Evolutionary conservation across 2,113 vertebrate genomes (phyloP).

Genomic region (Sceloporus tristichus): DNA sequence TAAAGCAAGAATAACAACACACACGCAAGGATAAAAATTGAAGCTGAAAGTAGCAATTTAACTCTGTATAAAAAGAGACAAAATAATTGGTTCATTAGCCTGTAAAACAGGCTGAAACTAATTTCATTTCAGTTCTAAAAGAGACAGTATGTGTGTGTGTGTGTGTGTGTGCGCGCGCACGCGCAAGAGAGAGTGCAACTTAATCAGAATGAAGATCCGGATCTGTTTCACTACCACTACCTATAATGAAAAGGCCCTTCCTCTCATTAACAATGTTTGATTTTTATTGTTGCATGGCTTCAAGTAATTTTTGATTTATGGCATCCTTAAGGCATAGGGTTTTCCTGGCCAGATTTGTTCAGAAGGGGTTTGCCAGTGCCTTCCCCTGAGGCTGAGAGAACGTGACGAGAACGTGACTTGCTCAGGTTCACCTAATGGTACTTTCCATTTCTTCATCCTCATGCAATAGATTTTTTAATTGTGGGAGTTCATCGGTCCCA

Average conservation of each 20-base stretch:
- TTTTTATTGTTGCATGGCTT: background rate
- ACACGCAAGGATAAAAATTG: background rate
- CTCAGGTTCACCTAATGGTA: no score
- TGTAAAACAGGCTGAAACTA: background rate
- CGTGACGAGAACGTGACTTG: no score
- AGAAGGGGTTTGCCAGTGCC: no score
- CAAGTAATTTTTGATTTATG: no score
- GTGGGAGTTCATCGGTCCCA: no score
- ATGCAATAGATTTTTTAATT: no score
- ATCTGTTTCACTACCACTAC: background rate
- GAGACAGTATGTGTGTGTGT: background rate
- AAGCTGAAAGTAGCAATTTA: background rate
- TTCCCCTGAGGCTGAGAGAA: no score
- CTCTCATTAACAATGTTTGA: background rate
- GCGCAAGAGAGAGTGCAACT: no score
- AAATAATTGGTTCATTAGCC: background rate
- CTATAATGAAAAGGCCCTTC: background rate
- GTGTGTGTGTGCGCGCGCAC: no score
- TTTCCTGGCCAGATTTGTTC: no score
- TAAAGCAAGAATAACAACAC: background rate
- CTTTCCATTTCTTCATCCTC: no score
- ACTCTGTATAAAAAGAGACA: background rate
- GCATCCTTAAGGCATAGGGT: no score
- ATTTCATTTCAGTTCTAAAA: background rate
- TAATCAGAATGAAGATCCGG: background rate